A percentile compares a stretch with the other conserved stretches of the same genome.
phyloP scores from a whole-genome alignment of 2,888 invertebrate genomes.

The Epirrhoe tristata region DNA sequence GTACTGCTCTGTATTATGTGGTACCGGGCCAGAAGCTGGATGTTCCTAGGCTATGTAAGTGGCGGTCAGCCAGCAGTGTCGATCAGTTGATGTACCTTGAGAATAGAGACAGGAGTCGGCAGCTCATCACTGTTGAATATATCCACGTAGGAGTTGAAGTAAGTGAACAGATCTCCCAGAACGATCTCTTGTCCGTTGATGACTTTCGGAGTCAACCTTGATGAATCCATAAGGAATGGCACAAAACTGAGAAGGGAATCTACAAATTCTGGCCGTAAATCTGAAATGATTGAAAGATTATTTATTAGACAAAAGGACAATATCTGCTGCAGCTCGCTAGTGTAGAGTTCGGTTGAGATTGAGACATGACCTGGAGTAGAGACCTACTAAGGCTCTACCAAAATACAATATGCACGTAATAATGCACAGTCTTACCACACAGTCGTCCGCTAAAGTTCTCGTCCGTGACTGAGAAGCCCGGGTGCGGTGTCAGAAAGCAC shows the following conservation, averaged over 20 bases:
- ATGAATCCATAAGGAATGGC: slow-evolving; percentile 92
- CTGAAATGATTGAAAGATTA: slow-evolving; percentile 65
- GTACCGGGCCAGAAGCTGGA: too few relatives aligned
- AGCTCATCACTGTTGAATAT: slow-evolving; percentile 97
- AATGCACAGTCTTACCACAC: slow-evolving; percentile 38
- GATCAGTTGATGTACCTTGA: slow-evolving; percentile 86
- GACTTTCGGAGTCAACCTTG: slow-evolving; percentile 94
- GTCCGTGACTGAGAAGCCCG: slow-evolving; percentile 96
- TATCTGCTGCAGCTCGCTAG: too few relatives aligned
- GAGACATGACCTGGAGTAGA: too few relatives aligned
- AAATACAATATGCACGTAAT: too few relatives aligned
- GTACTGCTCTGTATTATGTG: too few relatives aligned
- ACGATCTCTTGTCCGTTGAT: slow-evolving; percentile 96
- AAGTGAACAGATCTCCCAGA: slow-evolving; percentile 94
- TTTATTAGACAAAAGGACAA: not conserved
- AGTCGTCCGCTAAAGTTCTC: slow-evolving; percentile 87
- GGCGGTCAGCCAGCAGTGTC: too few relatives aligned
- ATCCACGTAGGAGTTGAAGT: slow-evolving; percentile 96
- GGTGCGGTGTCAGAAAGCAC: slow-evolving; percentile 98
- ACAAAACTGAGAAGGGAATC: slow-evolving; percentile 90
- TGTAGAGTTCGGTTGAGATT: too few relatives aligned
- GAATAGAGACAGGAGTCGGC: slow-evolving; percentile 97
- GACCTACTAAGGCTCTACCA: too few relatives aligned
- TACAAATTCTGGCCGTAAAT: slow-evolving; percentile 95
- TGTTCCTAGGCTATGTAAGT: too few relatives aligned